Percentiles rank a stretch among this genome's conserved stretches.
Conservation (phyloP, 2,888 invertebrate species). For the Ptychoptera albimana region DNA sequence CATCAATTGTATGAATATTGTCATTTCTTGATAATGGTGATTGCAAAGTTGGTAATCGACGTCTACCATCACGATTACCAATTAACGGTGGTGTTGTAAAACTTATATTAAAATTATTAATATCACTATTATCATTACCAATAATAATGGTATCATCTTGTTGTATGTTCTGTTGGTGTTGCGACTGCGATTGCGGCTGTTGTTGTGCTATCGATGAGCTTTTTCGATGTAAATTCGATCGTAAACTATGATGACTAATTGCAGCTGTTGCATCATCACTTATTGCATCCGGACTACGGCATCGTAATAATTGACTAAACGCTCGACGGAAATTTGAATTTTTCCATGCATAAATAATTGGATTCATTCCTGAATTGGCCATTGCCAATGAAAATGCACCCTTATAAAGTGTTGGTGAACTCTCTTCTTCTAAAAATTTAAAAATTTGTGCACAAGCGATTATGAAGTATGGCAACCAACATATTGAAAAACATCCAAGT, state of each 20-base stretch:
- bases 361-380: constrained; percentile 67
- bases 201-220: constrained; percentile 10
- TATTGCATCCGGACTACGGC: constrained; percentile 43
- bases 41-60: no score
- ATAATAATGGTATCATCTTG: constrained; percentile 2
- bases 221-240: constrained; percentile 12
- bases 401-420: constrained; percentile 42
- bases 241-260: constrained; percentile 12
- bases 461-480: constrained; percentile 66
- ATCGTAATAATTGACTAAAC: constrained; percentile 48
- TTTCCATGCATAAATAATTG: constrained; percentile 74
- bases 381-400: constrained; percentile 55
- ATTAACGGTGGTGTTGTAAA: no score
- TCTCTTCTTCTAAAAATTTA: constrained; percentile 33
- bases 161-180: background rate
- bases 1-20: background rate
- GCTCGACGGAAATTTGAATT: constrained; percentile 60
- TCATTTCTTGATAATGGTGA: background rate
- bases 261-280: constrained; percentile 15
- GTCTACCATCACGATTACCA: no score
- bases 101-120: background rate
- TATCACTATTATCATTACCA: constrained; percentile 2
- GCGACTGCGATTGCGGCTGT: background rate
- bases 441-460: constrained; percentile 46
- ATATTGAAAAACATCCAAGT: constrained; percentile 62